A percentile compares a stretch with the other conserved stretches of the same genome.
phyloP scores from a whole-genome alignment of 2,113 vertebrate species.

The Sebastes schlegelii region DNA sequence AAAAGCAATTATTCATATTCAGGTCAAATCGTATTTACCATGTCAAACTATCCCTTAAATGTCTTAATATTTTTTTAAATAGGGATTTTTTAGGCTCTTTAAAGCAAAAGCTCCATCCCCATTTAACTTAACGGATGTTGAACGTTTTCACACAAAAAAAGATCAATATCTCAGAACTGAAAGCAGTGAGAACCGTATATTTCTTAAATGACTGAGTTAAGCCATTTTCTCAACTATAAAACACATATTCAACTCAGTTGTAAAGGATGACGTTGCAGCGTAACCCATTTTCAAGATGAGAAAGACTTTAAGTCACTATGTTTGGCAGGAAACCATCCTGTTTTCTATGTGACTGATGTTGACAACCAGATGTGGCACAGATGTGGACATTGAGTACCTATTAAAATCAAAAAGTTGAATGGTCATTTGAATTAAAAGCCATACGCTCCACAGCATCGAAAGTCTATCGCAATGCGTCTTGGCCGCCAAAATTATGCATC shows the following conservation, averaged over 20 bases:
- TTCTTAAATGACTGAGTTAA: neutral
- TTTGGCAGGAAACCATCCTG: neutral
- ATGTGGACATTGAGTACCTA: neutral
- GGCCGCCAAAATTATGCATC: constrained; percentile 56
- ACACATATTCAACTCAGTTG: neutral
- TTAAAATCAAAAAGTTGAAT: neutral
- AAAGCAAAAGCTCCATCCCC: neutral
- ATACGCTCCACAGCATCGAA: neutral
- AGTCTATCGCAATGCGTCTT: neutral
- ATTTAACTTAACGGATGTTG: neutral
- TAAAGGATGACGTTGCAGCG: neutral
- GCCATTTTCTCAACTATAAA: neutral
- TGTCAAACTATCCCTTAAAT: neutral
- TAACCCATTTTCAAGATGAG: neutral
- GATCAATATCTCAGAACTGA: neutral
- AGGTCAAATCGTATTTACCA: neutral
- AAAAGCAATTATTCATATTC: neutral
- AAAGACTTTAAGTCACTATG: neutral
- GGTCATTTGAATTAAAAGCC: neutral
- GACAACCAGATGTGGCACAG: neutral
- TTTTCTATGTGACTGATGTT: neutral
- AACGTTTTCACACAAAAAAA: neutral
- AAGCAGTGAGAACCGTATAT: neutral
- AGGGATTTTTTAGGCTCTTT: neutral
- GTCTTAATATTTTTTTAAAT: neutral